phyloP scores from a whole-genome alignment of 2,113 vertebrate species.

The Sigmodon hispidus region DNA sequence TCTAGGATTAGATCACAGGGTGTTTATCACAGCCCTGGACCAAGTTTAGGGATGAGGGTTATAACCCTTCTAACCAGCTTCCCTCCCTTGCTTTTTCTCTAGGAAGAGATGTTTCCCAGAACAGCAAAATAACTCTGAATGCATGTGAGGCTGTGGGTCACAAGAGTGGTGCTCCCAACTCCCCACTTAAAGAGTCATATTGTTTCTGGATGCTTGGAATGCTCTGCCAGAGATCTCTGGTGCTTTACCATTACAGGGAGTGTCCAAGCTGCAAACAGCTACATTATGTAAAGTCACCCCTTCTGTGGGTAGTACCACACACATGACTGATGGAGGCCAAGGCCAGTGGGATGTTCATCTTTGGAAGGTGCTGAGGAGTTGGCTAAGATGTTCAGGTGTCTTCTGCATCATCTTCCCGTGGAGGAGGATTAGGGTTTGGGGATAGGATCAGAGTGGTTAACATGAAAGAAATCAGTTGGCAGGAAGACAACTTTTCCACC shows the following conservation, averaged over 20 bases:
- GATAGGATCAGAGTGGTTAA: not conserved
- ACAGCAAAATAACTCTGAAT: not conserved
- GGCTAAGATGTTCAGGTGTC: not conserved
- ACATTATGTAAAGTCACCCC: not conserved
- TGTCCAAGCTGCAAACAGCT: not conserved
- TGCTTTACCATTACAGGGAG: not conserved
- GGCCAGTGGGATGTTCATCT: not conserved
- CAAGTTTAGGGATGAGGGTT: not conserved
- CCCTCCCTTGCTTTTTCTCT: not conserved
- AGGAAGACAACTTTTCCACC: not conserved
- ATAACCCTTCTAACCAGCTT: not conserved
- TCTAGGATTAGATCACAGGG: not conserved
- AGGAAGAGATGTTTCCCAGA: not conserved
- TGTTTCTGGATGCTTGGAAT: not conserved
- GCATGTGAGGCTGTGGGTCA: not conserved
- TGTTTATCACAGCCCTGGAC: not conserved
- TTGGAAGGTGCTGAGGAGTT: not conserved
- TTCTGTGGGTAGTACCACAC: rapidly evolving
- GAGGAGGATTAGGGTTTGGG: not conserved
- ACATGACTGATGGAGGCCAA: not conserved
- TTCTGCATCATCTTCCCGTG: not conserved
- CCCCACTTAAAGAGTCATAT: not conserved
- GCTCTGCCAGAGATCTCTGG: not conserved
- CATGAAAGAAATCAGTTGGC: not conserved
- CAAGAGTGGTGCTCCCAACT: not conserved